These are phyloP conservation scores for Hippocampus kuda DNA, from an alignment of 2,797 vertebrate species.

Conservation along the genomic window DNA sequence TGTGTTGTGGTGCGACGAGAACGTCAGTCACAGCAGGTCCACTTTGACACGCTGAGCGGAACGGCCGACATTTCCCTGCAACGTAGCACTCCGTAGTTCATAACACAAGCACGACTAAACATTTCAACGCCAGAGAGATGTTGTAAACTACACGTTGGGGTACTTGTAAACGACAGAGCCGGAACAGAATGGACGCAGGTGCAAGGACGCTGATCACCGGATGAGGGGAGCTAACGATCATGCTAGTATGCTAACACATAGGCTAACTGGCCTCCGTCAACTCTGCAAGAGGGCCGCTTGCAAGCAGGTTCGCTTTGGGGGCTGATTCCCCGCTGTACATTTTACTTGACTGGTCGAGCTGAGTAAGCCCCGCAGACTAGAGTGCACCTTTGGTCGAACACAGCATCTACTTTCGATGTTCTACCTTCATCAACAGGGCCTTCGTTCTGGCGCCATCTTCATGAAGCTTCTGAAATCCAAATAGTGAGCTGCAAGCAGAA, in stretches of 20 bases:
- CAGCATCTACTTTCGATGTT: constrained; percentile 25
- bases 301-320: constrained; percentile 13
- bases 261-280: constrained; percentile 55
- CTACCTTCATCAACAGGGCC: constrained; percentile 95
- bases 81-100: not conserved
- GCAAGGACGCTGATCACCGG: constrained; percentile 43
- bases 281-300: constrained; percentile 38
- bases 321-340: constrained; percentile 23
- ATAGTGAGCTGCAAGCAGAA: constrained; percentile 83
- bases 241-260: constrained; percentile 33
- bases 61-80: not conserved
- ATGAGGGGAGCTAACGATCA: constrained; percentile 40
- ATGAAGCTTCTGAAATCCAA: constrained; percentile 95
- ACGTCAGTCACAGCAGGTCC: not conserved
- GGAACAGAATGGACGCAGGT: constrained; percentile 46
- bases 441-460: constrained; percentile 99
- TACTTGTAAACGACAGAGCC: not conserved
- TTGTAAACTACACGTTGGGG: not conserved
- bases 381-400: constrained; percentile 7
- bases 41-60: not conserved
- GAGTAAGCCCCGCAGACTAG: not conserved
- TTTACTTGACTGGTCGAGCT: not conserved
- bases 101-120: not conserved
- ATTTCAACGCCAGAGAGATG: not conserved
- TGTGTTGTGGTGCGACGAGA: constrained; percentile 29